Evolutionary conservation across 2,797 vertebrate species (phyloP).

Genomic region (Gymnoscopelus microlampas): DNA sequence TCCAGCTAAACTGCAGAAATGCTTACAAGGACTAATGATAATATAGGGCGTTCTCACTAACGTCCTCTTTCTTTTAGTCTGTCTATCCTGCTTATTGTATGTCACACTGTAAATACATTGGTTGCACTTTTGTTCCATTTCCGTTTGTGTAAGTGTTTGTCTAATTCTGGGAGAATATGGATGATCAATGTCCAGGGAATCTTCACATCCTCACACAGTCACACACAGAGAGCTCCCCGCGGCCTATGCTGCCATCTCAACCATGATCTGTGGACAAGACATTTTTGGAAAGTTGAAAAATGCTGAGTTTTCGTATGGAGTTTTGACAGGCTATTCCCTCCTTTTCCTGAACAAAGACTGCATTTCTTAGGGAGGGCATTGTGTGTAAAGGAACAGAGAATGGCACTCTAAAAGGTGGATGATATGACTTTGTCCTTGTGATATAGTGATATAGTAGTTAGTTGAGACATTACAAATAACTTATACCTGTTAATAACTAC

Average conservation of each 20-base stretch:
- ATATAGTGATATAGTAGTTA: too few relatives aligned
- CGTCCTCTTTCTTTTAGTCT: conserved; percentile 16
- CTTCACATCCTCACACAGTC: conserved; percentile 11
- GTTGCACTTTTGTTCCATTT: conserved; percentile 17
- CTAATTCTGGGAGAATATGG: conserved; percentile 39
- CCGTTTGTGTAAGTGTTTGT: background rate
- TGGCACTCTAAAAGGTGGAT: too few relatives aligned
- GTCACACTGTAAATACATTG: conserved; percentile 10
- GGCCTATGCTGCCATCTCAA: conserved; percentile 23
- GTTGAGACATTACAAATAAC: too few relatives aligned
- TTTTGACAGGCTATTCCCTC: conserved; percentile 21
- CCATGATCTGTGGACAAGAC: conserved; percentile 34
- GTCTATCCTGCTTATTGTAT: background rate
- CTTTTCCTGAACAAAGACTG: background rate
- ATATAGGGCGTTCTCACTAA: conserved; percentile 18
- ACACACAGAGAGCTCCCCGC: conserved; percentile 24
- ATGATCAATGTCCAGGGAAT: conserved; percentile 49
- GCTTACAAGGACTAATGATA: conserved; percentile 38
- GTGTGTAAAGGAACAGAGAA: too few relatives aligned
- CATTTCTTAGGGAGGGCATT: too few relatives aligned
- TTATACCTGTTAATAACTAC: too few relatives aligned
- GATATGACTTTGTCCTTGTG: too few relatives aligned
- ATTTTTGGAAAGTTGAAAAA: conserved; percentile 9
- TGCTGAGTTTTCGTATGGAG: conserved; percentile 2
- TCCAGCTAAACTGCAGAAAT: conserved; percentile 33